These are phyloP conservation scores for Diplodus sargus DNA, from an alignment of 2,797 vertebrate genomes.

Conservation along the genomic window DNA sequence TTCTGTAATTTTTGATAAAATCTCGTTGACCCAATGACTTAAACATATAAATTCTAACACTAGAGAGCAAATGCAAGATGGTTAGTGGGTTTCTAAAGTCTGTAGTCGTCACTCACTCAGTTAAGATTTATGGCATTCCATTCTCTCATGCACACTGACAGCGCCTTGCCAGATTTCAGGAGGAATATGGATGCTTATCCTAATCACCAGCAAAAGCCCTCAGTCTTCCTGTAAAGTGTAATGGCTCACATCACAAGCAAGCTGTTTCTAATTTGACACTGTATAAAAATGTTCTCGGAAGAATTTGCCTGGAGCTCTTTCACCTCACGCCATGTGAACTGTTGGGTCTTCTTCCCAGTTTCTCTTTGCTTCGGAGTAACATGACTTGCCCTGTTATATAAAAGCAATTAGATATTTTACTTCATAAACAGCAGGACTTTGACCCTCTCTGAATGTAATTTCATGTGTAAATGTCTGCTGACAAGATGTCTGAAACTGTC, in stretches of 20 bases:
- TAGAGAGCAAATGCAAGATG: slow-evolving; percentile 37
- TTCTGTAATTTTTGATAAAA: not conserved
- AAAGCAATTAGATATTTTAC: slow-evolving; percentile 37
- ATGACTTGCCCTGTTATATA: slow-evolving; percentile 35
- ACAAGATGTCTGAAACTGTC: slow-evolving; percentile 49
- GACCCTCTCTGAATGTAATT: slow-evolving; percentile 31
- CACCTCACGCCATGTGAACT: slow-evolving; percentile 43
- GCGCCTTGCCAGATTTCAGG: slow-evolving; percentile 59
- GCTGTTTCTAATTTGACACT: slow-evolving; percentile 79
- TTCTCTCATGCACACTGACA: slow-evolving; percentile 47
- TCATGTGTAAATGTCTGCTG: slow-evolving; percentile 44
- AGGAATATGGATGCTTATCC: slow-evolving; percentile 67
- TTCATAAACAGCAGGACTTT: slow-evolving; percentile 22
- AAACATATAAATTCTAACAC: slow-evolving; percentile 16
- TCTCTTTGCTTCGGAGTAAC: slow-evolving; percentile 34
- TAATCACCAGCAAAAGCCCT: slow-evolving; percentile 73
- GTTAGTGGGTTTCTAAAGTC: slow-evolving; percentile 69
- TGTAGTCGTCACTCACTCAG: slow-evolving; percentile 66
- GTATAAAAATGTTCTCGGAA: slow-evolving; percentile 69
- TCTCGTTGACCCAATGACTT: not conserved
- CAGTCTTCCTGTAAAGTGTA: slow-evolving; percentile 62
- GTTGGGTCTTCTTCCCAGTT: slow-evolving; percentile 28
- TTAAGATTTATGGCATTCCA: slow-evolving; percentile 68
- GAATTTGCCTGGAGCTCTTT: slow-evolving; percentile 52
- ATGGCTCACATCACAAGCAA: slow-evolving; percentile 68